Base-by-base conservation (phyloP, 2,888 invertebrate species). In the Mimas tiliae region DNA sequence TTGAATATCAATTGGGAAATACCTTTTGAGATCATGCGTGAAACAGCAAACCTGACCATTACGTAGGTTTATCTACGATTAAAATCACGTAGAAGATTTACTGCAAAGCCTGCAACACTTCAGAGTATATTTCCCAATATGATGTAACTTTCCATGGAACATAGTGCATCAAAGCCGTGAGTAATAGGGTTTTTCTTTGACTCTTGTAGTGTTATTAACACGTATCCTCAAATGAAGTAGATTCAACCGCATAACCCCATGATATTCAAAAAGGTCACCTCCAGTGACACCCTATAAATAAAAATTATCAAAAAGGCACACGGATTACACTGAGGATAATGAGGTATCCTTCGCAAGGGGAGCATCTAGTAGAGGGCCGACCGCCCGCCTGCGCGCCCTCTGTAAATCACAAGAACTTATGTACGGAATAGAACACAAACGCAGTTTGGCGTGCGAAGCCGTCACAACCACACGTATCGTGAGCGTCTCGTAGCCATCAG, bases 281-380 rank as follows among this genome's bases (percentile, higher is more conserved):
- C 70, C 75, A 83, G 76, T 79, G 83, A 78, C 83, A 82, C 79
- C 81, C 83, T 82, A 87, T 86, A 89, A 90, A 90, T 89, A 88
- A 86, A 87, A 88, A 87, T 89, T 87, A 89, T 90, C 87, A 87
- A 88, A 88, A 90, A 90, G 89, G 88, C 89, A 83, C 85, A 87
- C 85, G 90, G 91, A 92, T 92, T 91, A 91, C 87, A 87, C 87
- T 85, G 83, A 89, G 88, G 92, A 92, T 92, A 93, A 91, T 92
- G 91, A 93, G 91, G 91, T 90, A 90, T 92, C 89, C 87, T 89
- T 87, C 76, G 85, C 84, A 82, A 83, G 89, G 89, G 89, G 90
- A 86, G 87, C 80, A 80, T 80, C 80, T 75, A 75, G 69, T 75
- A 74, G 69, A 79, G 86, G 79, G 79, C 76, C 77, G 84, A 76